phyloP scores from a whole-genome alignment of 1,140 invertebrate species.

The Zaprionus ornatus region DNA sequence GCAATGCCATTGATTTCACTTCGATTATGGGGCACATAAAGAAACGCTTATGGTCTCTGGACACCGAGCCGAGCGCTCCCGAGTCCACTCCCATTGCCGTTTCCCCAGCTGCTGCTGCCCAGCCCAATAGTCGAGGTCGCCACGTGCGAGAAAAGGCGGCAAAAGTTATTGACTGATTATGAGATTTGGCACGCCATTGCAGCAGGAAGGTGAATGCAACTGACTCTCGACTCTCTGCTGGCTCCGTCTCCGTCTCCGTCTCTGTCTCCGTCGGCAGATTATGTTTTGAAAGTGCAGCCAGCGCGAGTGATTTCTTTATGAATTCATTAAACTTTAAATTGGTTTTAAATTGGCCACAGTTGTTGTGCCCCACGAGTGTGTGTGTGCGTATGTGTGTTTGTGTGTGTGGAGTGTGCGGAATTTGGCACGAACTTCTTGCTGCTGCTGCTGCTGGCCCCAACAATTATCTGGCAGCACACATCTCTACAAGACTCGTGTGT shows the following conservation, averaged over 20 bases:
- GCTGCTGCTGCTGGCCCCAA: constrained; percentile 27
- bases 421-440: constrained; percentile 74
- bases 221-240: constrained; percentile 2
- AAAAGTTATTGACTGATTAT: constrained; percentile 83
- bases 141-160: constrained; percentile 76
- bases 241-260: neutral
- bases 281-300: constrained; percentile 78
- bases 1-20: constrained; percentile 82
- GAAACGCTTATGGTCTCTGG: constrained; percentile 69
- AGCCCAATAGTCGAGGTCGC: constrained; percentile 35
- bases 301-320: constrained; percentile 78
- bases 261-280: constrained; percentile 66
- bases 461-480: constrained; percentile 75
- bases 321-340: constrained; percentile 83
- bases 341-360: constrained; percentile 77
- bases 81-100: neutral
- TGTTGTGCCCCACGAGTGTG: constrained; percentile 17
- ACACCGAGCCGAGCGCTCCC: constrained; percentile 18
- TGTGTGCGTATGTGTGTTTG: constrained; percentile 16
- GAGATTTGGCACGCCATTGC: constrained; percentile 79
- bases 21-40: constrained; percentile 78
- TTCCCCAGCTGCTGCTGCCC: constrained; percentile 1
- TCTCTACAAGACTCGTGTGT: constrained; percentile 66
- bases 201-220: constrained; percentile 34
- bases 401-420: constrained; percentile 53